A percentile compares a stretch with the other conserved stretches of the same genome.
Conservation (phyloP, 2,797 vertebrate genomes). For the Acomys russatus region DNA sequence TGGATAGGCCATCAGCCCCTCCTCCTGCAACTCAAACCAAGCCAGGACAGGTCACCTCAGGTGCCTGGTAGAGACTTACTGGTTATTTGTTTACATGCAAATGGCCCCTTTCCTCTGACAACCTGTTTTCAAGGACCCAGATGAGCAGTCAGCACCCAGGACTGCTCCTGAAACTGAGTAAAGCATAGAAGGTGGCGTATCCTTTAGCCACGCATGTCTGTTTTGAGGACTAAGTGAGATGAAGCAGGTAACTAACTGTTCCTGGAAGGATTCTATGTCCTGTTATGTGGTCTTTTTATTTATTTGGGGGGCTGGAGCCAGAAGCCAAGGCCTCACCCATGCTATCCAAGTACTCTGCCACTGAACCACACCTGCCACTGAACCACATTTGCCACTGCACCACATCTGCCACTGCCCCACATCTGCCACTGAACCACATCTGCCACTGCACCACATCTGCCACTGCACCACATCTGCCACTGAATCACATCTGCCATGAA, state of each 20-base stretch:
- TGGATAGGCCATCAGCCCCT: background rate
- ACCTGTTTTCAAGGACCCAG: background rate
- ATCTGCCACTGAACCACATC: background rate
- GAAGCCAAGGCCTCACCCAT: background rate
- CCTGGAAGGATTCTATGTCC: background rate
- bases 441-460: background rate
- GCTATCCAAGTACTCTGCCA: background rate
- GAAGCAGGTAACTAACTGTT: background rate
- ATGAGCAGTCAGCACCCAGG: background rate
- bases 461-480: background rate
- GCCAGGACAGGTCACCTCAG: background rate
- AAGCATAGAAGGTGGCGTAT: background rate
- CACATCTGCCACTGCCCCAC: background rate
- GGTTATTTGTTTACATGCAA: slow-evolving; percentile 38
- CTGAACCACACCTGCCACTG: background rate
- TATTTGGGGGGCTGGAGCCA: background rate
- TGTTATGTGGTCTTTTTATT: background rate
- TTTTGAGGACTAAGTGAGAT: background rate
- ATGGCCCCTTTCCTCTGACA: slow-evolving; percentile 11
- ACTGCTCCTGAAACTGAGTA: background rate
- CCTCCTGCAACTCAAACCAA: background rate
- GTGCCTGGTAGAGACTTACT: background rate
- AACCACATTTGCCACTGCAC: background rate
- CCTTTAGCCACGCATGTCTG: background rate
- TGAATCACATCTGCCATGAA: background rate